Percentiles rank a stretch among this genome's conserved stretches.
Evolutionary conservation across 92 coral and sea anemone species (phyloP).

Genomic region (Anthopleura xanthogrammica): DNA sequence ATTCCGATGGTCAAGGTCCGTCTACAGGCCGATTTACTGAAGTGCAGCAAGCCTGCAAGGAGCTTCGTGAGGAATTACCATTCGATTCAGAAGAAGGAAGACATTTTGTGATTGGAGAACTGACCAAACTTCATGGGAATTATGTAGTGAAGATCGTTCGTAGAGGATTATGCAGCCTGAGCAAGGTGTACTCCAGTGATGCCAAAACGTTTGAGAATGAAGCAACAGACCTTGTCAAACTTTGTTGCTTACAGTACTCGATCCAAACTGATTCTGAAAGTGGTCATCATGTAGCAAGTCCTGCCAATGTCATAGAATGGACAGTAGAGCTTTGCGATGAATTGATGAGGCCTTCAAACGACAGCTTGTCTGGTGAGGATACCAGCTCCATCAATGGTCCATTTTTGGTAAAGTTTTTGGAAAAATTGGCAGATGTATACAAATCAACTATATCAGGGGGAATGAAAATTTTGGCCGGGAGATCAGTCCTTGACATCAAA

Average conservation of each 20-base stretch:
- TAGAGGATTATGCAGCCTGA: background rate
- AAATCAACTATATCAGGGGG: background rate
- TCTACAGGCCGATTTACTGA: background rate
- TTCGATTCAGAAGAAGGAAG: conserved; percentile 4
- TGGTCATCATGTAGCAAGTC: background rate
- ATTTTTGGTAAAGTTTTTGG: background rate
- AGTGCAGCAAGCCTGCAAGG: background rate
- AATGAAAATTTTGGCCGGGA: background rate
- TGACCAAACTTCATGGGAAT: conserved; percentile 2
- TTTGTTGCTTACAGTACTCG: background rate
- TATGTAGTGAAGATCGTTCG: conserved; percentile 12
- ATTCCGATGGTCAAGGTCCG: background rate
- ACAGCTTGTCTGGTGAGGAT: background rate
- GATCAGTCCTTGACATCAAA: background rate
- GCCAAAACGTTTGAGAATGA: conserved; percentile 9
- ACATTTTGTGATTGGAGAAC: background rate
- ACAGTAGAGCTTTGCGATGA: conserved; percentile 6
- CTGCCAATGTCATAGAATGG: conserved; percentile 4
- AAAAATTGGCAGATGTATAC: background rate
- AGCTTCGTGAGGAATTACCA: background rate
- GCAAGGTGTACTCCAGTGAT: background rate
- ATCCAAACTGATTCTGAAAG: background rate
- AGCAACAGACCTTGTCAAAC: background rate
- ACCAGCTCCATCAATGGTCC: background rate
- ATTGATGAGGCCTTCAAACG: background rate